Evolutionary conservation across 2,888 invertebrate genomes (phyloP).

Genomic region (Sphaeridia pumilis): DNA sequence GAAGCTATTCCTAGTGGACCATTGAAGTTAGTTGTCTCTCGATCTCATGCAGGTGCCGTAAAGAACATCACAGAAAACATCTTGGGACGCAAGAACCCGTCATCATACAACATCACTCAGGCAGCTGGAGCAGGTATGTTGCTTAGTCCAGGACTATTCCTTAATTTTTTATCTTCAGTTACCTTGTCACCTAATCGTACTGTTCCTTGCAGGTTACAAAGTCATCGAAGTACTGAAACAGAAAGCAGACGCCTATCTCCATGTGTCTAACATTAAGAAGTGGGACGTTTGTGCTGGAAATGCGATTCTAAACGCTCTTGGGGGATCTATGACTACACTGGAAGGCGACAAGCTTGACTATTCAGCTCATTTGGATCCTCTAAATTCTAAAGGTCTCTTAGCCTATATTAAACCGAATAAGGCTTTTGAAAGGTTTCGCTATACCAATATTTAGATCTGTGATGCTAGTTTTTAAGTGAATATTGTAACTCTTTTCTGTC

Average conservation of each 20-base stretch:
- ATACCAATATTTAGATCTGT: no score
- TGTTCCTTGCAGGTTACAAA: conserved; percentile 55
- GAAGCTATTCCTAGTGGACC: neutral
- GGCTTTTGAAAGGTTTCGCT: conserved; percentile 23
- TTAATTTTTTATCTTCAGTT: no score
- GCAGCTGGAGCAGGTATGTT: conserved; percentile 70
- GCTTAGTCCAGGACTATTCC: neutral
- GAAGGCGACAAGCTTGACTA: conserved; percentile 55
- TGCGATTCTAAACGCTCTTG: conserved; percentile 62
- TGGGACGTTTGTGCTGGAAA: conserved; percentile 97
- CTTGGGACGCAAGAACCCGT: conserved; percentile 42
- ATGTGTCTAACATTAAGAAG: conserved; percentile 87
- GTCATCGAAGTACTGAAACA: conserved; percentile 67
- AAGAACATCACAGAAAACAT: conserved; percentile 47
- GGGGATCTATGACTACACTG: conserved; percentile 67
- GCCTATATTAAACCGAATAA: conserved; percentile 40
- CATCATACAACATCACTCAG: conserved; percentile 51
- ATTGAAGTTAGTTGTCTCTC: conserved; percentile 57
- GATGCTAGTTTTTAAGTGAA: no score
- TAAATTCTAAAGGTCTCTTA: conserved; percentile 58
- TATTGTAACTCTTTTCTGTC: no score
- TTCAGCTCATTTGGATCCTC: conserved; percentile 45
- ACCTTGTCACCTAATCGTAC: no score
- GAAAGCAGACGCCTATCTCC: conserved; percentile 78
- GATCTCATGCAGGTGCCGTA: conserved; percentile 80